Evolutionary conservation across 2,888 invertebrate genomes (phyloP).

Genomic region (Cactoblastis cactorum): DNA sequence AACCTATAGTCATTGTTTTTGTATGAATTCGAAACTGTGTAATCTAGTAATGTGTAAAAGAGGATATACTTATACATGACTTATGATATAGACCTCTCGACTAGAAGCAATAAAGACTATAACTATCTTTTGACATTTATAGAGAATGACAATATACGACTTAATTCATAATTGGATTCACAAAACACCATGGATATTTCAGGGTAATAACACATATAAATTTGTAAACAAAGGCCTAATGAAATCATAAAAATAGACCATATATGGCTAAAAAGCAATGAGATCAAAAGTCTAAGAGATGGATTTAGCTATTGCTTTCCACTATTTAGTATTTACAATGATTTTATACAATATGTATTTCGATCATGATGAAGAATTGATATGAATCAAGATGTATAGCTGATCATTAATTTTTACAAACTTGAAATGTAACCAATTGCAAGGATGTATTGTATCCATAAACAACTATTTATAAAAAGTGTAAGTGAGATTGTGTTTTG

Average conservation of each 20-base stretch:
- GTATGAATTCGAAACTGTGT: too few relatives aligned
- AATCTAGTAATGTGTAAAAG: too few relatives aligned
- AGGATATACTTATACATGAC: too few relatives aligned
- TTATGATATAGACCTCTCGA: too few relatives aligned
- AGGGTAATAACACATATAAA: not conserved
- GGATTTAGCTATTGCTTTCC: conserved; percentile 36
- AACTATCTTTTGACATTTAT: not conserved
- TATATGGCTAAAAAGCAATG: too few relatives aligned
- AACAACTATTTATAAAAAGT: not conserved
- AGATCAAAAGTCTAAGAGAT: conserved; percentile 23
- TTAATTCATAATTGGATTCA: not conserved
- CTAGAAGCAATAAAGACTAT: too few relatives aligned
- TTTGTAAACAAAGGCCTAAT: not conserved
- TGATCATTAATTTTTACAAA: too few relatives aligned
- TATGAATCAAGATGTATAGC: too few relatives aligned
- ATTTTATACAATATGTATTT: conserved; percentile 29
- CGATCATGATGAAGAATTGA: conserved; percentile 18
- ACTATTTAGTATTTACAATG: conserved; percentile 37
- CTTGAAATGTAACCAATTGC: not conserved
- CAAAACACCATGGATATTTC: not conserved
- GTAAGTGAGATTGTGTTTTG: not conserved
- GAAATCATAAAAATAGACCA: not conserved
- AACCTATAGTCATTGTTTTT: too few relatives aligned
- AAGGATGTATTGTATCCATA: not conserved
- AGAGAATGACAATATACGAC: not conserved